These are phyloP conservation scores for Arbacia lixula DNA, from an alignment of 53 echinoderm and acorn worm species.

Conservation along the genomic window DNA sequence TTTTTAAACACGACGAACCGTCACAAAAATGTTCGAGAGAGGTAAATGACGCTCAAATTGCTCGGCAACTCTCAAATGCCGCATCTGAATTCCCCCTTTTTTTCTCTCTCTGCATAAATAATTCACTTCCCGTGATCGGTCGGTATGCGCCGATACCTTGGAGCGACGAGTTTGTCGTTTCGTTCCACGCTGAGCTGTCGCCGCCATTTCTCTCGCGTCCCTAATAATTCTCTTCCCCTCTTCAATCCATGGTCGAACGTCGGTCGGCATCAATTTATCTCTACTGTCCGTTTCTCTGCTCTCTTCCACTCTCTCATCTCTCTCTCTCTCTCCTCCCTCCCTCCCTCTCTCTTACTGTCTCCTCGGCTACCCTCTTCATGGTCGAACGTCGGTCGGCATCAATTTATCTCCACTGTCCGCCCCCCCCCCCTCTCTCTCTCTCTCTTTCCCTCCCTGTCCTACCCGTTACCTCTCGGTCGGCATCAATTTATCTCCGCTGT, in stretches of 20 bases:
- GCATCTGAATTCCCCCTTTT: no score
- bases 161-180: no score
- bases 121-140: no score
- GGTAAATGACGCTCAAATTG: no score
- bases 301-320: background rate
- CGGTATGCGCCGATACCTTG: no score
- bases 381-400: slow-evolving; percentile 35
- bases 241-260: slow-evolving; percentile 17
- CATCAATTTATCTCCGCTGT: slow-evolving; percentile 39
- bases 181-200: no score
- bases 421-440: background rate
- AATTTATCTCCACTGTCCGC: slow-evolving; percentile 23
- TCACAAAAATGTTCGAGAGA: no score
- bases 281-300: background rate
- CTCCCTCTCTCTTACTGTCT: background rate
- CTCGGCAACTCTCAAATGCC: no score
- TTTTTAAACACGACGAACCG: no score
- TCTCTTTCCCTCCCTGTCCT: background rate
- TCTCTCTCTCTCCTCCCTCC: background rate
- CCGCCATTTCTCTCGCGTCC: background rate
- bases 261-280: slow-evolving; percentile 30
- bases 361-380: slow-evolving; percentile 6
- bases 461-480: background rate
- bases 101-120: no score
- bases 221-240: background rate